Base-by-base conservation (phyloP, 2,113 vertebrate species). In the Trogon melanurus region DNA sequence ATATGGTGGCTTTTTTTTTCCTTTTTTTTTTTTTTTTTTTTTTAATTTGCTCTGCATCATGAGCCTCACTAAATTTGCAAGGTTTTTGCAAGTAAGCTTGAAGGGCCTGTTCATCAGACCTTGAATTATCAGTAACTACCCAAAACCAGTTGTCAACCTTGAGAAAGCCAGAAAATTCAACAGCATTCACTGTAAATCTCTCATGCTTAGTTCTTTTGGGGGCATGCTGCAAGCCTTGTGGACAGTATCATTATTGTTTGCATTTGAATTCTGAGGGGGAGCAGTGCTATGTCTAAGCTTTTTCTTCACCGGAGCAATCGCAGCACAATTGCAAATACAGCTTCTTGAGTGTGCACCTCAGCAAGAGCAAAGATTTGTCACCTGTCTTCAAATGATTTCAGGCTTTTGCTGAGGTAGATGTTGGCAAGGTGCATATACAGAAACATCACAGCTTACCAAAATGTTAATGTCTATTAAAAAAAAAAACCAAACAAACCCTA, bases 81-180 rank as follows among this genome's bases (percentile, higher is more conserved):
- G 69, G 65, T 64, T 96, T 96, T 73, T 60, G 12, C 38, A 88
- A 93, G 81, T 67, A 81, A 82, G 61, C 76, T 94, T 91, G 92
- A 94, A 96, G 70, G 72, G 19, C 54, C 94, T 93, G 51, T n/a
- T 95, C 82, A 90, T 15, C 44, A 90, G 89, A 94, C 47, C 76
- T 87, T 87, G 92, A 94, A 86, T 93, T 81, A 93, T 44, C 65
- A 91, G 36, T 80, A 66, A 92, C 75, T 71, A 51, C 41, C 11
- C 48, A 66, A 86, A 96, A 94, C 85, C 73, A 86, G 61, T 61
- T 83, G 72, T 70, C 88, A 91, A 1, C 47, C 94, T 80, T 2
- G 7, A 82, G 41, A 64, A 53, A 16, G 7, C 25, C 41, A 66
- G 34, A 79, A 92, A 96, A 92, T 70, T 13, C 61, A 79, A 45